Evolutionary conservation across 2,113 vertebrate genomes (phyloP).

Genomic region (Micronisus gabar): DNA sequence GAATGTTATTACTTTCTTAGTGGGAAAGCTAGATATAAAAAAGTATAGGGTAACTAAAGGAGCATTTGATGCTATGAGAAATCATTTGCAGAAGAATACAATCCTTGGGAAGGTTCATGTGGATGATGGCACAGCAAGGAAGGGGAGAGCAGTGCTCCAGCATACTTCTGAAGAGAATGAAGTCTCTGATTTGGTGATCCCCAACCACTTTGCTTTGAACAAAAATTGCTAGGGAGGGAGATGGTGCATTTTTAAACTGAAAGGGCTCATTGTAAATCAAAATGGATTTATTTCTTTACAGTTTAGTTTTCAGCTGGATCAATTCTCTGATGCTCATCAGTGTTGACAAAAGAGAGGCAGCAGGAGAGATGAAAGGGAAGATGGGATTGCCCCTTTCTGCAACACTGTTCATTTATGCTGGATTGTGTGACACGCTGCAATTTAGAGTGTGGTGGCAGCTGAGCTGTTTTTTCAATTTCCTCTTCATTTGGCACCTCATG

Average conservation of each 20-base stretch:
- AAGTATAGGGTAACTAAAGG: background rate
- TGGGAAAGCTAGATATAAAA: background rate
- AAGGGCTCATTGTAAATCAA: background rate
- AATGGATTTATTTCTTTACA: slow-evolving; percentile 18
- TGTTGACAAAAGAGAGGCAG: slow-evolving; percentile 15
- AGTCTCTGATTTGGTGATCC: slow-evolving; percentile 6
- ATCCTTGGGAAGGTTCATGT: background rate
- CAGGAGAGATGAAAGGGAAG: background rate
- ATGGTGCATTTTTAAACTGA: background rate
- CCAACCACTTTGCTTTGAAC: background rate
- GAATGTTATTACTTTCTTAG: background rate
- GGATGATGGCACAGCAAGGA: background rate
- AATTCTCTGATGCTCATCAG: background rate
- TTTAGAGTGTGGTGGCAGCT: background rate
- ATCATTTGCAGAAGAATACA: background rate
- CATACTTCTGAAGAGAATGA: background rate
- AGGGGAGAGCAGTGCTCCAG: background rate
- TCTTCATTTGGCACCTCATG: background rate
- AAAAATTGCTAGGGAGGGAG: background rate
- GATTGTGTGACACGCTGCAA: background rate
- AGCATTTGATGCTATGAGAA: background rate
- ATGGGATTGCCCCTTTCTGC: background rate
- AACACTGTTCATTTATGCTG: background rate
- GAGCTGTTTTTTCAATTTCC: background rate
- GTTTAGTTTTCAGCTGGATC: slow-evolving; percentile 16